phyloP scores from a whole-genome alignment of 2,888 invertebrate genomes.

The Agrenia bidenticulata region DNA sequence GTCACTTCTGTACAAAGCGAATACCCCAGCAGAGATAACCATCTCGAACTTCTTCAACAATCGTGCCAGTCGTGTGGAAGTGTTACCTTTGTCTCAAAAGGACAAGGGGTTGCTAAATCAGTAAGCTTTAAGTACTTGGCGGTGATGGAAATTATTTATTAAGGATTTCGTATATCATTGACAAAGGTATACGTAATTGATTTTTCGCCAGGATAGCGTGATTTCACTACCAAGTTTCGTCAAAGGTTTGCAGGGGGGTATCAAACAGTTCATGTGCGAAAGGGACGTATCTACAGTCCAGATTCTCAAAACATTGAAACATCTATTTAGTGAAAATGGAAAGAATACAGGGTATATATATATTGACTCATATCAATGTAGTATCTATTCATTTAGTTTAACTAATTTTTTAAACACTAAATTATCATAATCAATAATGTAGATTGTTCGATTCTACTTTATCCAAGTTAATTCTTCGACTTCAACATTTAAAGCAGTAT shows the following conservation, averaged over 20 bases:
- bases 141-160: not conserved
- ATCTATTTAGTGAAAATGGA: conserved; percentile 31
- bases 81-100: conserved; percentile 55
- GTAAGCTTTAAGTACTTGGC: conserved; percentile 23
- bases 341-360: conserved; percentile 45
- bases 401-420: conserved; percentile 1
- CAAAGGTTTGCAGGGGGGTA: conserved; percentile 33
- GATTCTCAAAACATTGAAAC: conserved; percentile 28
- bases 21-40: conserved; percentile 8
- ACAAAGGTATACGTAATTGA: too few species aligned
- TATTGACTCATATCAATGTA: not conserved
- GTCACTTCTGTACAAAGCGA: conserved; percentile 38
- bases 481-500: conserved; percentile 39
- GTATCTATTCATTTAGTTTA: not conserved
- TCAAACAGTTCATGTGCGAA: conserved; percentile 49
- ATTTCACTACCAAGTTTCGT: conserved; percentile 13
- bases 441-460: conserved; percentile 19
- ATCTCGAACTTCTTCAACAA: conserved; percentile 21
- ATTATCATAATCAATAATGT: not conserved
- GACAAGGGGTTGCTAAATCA: conserved; percentile 53
- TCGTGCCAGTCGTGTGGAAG: conserved; percentile 55
- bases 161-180: too few species aligned
- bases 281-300: conserved; percentile 42
- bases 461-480: conserved; percentile 28
- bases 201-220: conserved; percentile 24